Conservation (phyloP, 2,888 invertebrate species). For the Panzeria rudis region DNA sequence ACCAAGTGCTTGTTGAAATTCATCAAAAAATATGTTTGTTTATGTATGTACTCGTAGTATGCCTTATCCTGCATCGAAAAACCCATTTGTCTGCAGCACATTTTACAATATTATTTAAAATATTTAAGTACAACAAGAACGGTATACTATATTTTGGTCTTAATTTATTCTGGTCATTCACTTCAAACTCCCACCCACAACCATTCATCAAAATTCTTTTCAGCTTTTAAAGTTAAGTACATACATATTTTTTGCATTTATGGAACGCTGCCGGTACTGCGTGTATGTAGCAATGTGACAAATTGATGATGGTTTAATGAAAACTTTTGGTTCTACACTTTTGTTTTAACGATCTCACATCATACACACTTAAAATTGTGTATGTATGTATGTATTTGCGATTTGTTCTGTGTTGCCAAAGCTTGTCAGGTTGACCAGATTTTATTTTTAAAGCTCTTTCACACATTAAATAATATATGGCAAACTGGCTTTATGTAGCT, state of each 20-base stretch:
- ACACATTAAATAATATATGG: slow-evolving; percentile 18
- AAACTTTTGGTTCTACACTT: slow-evolving; percentile 20
- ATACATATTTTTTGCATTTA: neutral
- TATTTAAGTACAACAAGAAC: slow-evolving; percentile 24
- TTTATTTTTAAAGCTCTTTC: slow-evolving; percentile 14
- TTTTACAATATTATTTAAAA: slow-evolving; percentile 35
- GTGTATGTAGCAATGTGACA: slow-evolving; percentile 30
- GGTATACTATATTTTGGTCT: slow-evolving; percentile 42
- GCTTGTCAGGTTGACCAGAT: slow-evolving; percentile 42
- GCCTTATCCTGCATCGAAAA: neutral
- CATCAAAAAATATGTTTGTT: neutral
- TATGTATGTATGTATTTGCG: neutral
- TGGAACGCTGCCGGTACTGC: neutral
- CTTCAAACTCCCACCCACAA: slow-evolving; percentile 19
- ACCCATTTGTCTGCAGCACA: slow-evolving; percentile 23
- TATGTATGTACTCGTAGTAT: neutral
- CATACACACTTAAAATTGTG: neutral
- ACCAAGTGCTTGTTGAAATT: slow-evolving; percentile 2
- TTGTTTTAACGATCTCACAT: slow-evolving; percentile 7
- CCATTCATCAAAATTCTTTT: slow-evolving; percentile 51
- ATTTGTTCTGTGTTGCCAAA: neutral
- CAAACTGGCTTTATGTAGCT: slow-evolving; percentile 9
- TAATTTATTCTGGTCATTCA: slow-evolving; percentile 63
- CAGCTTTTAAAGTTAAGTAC: neutral
- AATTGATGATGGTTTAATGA: slow-evolving; percentile 52